Conservation (phyloP, 2,113 vertebrate genomes). For the Pseudorasbora parva region DNA sequence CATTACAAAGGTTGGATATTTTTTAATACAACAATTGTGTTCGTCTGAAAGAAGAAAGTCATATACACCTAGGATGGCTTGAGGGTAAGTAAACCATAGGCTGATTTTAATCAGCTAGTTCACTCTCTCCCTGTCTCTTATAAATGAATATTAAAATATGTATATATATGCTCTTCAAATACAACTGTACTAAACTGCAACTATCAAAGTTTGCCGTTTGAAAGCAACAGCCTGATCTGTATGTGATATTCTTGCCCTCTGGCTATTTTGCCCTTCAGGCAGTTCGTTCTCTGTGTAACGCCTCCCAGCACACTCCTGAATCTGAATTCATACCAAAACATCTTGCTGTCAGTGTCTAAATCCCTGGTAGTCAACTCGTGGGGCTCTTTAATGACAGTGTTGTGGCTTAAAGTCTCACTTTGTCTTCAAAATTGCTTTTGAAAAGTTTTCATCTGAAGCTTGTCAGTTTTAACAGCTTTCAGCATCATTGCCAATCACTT, state of each 20-base stretch:
- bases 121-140: no score
- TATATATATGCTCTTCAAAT: no score
- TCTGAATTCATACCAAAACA: background rate
- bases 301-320: background rate
- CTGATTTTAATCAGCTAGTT: no score
- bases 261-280: constrained; percentile 18
- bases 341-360: background rate
- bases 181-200: no score
- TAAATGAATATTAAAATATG: no score
- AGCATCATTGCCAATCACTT: background rate
- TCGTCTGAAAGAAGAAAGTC: no score
- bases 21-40: no score
- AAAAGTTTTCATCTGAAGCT: background rate
- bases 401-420: background rate
- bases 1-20: no score
- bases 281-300: background rate
- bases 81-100: no score
- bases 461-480: constrained; percentile 9
- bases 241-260: background rate
- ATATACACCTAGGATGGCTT: no score
- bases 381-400: constrained; percentile 10
- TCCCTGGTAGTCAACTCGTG: background rate
- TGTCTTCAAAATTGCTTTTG: constrained; percentile 9
- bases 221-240: background rate
- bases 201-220: background rate